Base-by-base conservation (phyloP, 92 coral and sea anemone genomes). In the Epizoanthus rinbou region DNA sequence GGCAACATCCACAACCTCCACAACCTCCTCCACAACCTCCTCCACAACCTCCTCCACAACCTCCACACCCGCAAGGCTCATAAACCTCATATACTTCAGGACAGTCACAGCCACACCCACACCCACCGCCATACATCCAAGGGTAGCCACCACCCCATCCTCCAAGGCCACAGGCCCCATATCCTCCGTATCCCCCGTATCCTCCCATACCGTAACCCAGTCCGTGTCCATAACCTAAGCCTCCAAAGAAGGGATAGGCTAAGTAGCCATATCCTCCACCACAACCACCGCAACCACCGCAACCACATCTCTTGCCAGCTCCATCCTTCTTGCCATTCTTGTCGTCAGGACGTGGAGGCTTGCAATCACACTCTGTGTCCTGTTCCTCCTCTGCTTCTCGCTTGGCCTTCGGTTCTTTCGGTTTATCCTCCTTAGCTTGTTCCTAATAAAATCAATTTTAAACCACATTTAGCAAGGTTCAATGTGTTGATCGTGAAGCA, bases 331-430 rank as follows among this genome's bases (percentile, higher is more conserved):
- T 76, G 4, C 54, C 54, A 3, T 62, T 62, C 70, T 78, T 62
- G 11, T 35, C 52, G 18, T 67, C 17, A 16, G 52, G n/a, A 14
- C 35, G 58, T 57, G 87, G 83, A 79, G 94, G 92, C 31, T 86
- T 86, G 21, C 97, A 93, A 23, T 83, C 86, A 64, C 97, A 93
- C 80, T 83, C 88, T 45, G 60, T 39, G 37, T 88, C 92, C 33
- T 73, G 75, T 8, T 92, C 83, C 35, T 88, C 89, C 15, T 64
- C 82, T 35, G 85, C 90, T 24, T 80, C 81, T 23, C 82, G 52
- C 58, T 28, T 91, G 60, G 68, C 79, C 80, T 67, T 68, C 73
- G 25, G 24, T 67, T 69, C 70, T 66, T 33, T 84, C 64, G 76
- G 83, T 59, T 60, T 56, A 79, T 28, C 78, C 87, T 64, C 79